Evolutionary conservation across 2,113 vertebrate genomes (phyloP).

Genomic region (Gracilinanus agilis): DNA sequence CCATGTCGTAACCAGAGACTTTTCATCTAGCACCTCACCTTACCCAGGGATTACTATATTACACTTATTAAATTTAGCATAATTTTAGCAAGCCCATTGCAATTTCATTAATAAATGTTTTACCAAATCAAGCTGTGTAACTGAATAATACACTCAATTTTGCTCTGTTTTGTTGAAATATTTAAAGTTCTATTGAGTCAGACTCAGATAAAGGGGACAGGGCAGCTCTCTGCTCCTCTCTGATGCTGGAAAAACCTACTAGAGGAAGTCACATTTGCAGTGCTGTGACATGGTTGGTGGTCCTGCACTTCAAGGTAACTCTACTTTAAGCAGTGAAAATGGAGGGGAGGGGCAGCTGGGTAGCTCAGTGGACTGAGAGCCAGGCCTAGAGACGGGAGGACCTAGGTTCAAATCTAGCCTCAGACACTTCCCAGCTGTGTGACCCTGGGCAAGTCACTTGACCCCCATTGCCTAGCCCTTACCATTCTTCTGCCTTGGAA

Average conservation of each 20-base stretch:
- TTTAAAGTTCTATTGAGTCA: not conserved
- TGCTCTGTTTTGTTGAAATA: not conserved
- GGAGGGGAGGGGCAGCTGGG: not conserved
- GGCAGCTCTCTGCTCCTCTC: not conserved
- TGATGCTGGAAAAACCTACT: not conserved
- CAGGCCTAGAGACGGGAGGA: no score
- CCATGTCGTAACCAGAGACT: not conserved
- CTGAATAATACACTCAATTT: not conserved
- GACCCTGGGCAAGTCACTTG: no score
- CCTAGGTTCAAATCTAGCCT: no score
- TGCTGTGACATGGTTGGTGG: not conserved
- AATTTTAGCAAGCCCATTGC: not conserved
- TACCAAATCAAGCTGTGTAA: not conserved
- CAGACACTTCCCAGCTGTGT: no score
- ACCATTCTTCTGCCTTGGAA: no score
- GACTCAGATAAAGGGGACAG: not conserved
- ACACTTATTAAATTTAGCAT: not conserved
- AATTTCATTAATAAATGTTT: slow-evolving; percentile 11
- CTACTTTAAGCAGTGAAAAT: not conserved
- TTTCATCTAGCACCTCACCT: not conserved
- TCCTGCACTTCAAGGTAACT: not conserved
- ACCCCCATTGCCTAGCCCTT: no score
- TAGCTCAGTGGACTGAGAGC: no score
- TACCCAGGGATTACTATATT: not conserved
- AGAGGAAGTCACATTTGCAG: not conserved